Base-by-base conservation (phyloP, 2,113 vertebrate species). In the Ailuropoda melanoleuca region DNA sequence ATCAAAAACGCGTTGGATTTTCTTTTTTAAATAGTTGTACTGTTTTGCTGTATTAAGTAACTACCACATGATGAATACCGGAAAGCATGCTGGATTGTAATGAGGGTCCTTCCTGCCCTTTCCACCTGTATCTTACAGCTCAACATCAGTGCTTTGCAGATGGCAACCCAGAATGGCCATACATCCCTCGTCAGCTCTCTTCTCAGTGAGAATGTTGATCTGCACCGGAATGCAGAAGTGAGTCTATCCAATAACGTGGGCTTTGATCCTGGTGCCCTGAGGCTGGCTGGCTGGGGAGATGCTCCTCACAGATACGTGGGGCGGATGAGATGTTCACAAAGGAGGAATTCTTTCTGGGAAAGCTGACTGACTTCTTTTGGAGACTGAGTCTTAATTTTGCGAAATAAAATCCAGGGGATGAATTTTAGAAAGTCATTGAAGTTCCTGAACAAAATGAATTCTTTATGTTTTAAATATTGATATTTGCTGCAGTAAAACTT, bases 131-230 rank as follows among this genome's bases (percentile, higher is more conserved):
- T 86, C 26, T 98, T 98, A 94, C 96, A 99, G 99, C 98, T 93
- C 96, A 98, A 97, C 13, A 95, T 90, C 90, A 98, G 93, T 37
- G 98, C 98, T 81, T 98, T 99, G 95, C 99, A 99, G 97, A 93
- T 97, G 66, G 99, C 99, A 50, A 95, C 99, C 90, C 98, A 98
- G 98, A 99, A 98, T 85, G 99, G 99, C 34, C 98, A 99, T n/a
- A 66, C 97, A 1, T 96, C 98, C 50, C 97, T 99, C 26, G 98
- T 99, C 56, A 98, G 96, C 53, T 98, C 99, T 83, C 99, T 99
- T 94, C 97, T 99, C 93, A 77, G 95, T 58, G 98, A 98, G 95
- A 98, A 99, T 1, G 94, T 99, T 90, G 80, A 99, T 50, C 96
- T 98, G 18, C 98, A 98, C 93, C 96, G 97, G 95, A 98, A 98